phyloP scores from a whole-genome alignment of 2,888 invertebrate species.

The Melipona beecheii region DNA sequence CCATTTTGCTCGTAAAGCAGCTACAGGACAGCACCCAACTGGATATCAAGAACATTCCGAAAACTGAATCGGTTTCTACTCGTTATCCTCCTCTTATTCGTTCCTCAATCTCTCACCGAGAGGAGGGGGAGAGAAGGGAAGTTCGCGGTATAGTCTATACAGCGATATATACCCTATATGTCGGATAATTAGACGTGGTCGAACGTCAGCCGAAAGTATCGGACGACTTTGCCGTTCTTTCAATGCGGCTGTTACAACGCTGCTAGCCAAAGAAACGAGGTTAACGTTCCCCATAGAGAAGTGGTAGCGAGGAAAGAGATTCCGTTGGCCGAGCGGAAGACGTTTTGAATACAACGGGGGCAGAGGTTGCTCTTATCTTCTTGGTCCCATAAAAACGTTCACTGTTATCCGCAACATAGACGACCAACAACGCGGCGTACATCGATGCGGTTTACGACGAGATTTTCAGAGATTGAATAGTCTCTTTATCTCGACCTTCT shows the following conservation, averaged over 20 bases:
- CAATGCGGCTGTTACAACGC: background rate
- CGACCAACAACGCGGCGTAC: slow-evolving; percentile 43
- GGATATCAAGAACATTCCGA: background rate
- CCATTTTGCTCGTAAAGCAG: background rate
- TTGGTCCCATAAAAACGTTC: slow-evolving; percentile 77
- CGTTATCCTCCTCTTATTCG: background rate
- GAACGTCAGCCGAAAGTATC: background rate
- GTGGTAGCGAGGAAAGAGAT: slow-evolving; percentile 57
- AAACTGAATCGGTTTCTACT: background rate
- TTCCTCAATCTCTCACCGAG: too few relatives aligned
- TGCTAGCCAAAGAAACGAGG: slow-evolving; percentile 19
- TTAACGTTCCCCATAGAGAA: slow-evolving; percentile 32
- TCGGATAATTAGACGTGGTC: background rate
- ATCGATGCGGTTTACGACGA: slow-evolving; percentile 64
- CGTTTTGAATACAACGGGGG: slow-evolving; percentile 73
- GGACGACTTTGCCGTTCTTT: background rate
- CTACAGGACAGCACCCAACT: too few relatives aligned
- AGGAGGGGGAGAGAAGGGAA: too few relatives aligned
- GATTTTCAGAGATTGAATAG: slow-evolving; percentile 77
- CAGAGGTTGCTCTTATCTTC: slow-evolving; percentile 78
- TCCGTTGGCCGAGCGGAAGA: slow-evolving; percentile 75
- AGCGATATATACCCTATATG: too few relatives aligned
- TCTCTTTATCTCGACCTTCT: slow-evolving; percentile 67
- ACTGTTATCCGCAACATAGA: slow-evolving; percentile 75
- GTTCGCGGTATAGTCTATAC: too few relatives aligned